These are phyloP conservation scores for Paedocypris micromegethes DNA, from an alignment of 2,797 vertebrate genomes.

Conservation along the genomic window DNA sequence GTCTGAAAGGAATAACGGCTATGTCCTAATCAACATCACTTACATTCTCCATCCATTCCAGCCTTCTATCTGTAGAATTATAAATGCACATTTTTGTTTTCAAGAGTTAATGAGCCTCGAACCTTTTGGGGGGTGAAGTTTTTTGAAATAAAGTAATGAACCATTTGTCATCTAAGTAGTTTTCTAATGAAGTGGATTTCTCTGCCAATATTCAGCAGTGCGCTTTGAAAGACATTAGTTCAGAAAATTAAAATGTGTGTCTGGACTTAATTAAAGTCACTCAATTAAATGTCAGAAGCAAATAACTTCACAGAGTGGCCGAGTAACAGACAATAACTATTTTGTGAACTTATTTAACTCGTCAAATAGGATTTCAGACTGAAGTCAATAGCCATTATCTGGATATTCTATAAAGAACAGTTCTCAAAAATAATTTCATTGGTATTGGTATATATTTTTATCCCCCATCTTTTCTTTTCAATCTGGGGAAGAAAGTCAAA, in stretches of 20 bases:
- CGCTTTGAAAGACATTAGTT: slow-evolving; percentile 38
- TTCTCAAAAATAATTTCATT: too few relatives aligned
- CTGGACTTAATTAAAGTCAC: slow-evolving; percentile 33
- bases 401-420: too few relatives aligned
- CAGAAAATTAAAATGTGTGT: slow-evolving; percentile 38
- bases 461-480: slow-evolving; percentile 44
- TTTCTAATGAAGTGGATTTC: slow-evolving; percentile 37
- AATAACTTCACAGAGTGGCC: slow-evolving; percentile 20
- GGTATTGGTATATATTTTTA: slow-evolving; percentile 23
- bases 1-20: slow-evolving; percentile 7
- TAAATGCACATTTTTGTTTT: too few relatives aligned
- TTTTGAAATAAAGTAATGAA: slow-evolving; percentile 17
- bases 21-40: slow-evolving; percentile 15
- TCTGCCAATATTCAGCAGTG: slow-evolving; percentile 31
- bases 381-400: too few relatives aligned
- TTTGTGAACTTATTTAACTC: slow-evolving; percentile 6
- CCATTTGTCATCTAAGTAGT: slow-evolving; percentile 38
- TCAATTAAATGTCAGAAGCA: slow-evolving; percentile 33
- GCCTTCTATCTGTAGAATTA: too few relatives aligned
- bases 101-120: slow-evolving; percentile 19
- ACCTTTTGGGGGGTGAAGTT: slow-evolving; percentile 15
- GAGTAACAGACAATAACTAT: slow-evolving; percentile 25
- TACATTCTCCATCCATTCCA: background rate
- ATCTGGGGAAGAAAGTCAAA: slow-evolving; percentile 2
- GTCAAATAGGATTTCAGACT: too few relatives aligned